phyloP scores from a whole-genome alignment of 2,113 vertebrate species.

The Nansenia antarctica region DNA sequence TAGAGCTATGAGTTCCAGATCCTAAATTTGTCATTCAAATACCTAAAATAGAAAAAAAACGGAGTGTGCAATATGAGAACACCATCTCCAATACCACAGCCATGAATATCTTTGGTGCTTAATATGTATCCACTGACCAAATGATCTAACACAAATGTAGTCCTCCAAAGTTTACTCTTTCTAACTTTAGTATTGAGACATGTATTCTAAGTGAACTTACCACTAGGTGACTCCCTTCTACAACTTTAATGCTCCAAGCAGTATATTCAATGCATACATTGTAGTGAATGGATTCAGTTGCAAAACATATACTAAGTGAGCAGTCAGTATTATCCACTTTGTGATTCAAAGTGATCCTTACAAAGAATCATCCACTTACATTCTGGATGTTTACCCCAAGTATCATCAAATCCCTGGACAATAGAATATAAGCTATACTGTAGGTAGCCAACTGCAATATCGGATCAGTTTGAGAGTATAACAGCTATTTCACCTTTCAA shows the following conservation, averaged over 20 bases:
- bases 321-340: not conserved
- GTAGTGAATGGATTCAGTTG: not conserved
- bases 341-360: not conserved
- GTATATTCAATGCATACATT: not conserved
- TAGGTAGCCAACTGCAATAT: not conserved
- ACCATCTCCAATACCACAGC: conserved; percentile 47
- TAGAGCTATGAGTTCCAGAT: conserved; percentile 42
- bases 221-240: conserved; percentile 16
- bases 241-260: not conserved
- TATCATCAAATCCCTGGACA: not conserved
- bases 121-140: conserved; percentile 29
- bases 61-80: conserved; percentile 50
- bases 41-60: conserved; percentile 53
- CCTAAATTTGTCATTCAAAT: conserved; percentile 61
- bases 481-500: not conserved
- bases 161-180: conserved; percentile 3
- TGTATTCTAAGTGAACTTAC: conserved; percentile 9
- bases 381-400: too few species aligned
- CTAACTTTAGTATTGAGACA: conserved; percentile 4
- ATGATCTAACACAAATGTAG: conserved; percentile 34
- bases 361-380: not conserved
- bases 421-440: not conserved
- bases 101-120: conserved; percentile 43
- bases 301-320: not conserved
- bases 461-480: not conserved